Evolutionary conservation across 2,797 vertebrate genomes (phyloP), one percentile per base, ranked within the genome.

Genomic region (Anguilla pacifica): DNA sequence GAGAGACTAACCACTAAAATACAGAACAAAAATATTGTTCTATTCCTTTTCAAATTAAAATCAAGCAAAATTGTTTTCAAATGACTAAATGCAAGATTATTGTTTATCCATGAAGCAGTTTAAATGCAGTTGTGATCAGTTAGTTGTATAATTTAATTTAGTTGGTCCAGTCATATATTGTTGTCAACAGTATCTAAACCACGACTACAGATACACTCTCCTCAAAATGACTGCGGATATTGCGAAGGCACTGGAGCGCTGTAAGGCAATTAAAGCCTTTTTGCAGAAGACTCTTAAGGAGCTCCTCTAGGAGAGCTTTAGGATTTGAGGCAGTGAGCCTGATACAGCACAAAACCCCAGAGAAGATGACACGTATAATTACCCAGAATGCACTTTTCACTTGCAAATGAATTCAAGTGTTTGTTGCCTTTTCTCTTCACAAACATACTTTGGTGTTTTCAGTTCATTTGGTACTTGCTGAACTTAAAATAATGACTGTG

Each of bases 291-390:
- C 43, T 83, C 28, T 84, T 84, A 28, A 28, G 53, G 51, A 55
- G 51, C 28, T 55, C 83, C 51, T 55, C 83, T n/a, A 84, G 83
- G 83, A 84, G 46, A 84, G 25, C 83, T 84, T 84, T 53, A 57
- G 53, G 83, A 55, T 55, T 53, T 17, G 51, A 57, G 53, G 39
- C 15, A 46, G 81, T 83, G 81, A 83, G 11, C 81, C 43, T 19
- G 43, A 81, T 81, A 35, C 43, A 46, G 22, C 15, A 83, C 46
- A 59, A 59, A 49, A 6, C 81, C 81, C 49, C 22, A 51, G 83
- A 31, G n/a, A 84, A n/a, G 83, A 84, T 84, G 53, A 59, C 46
- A 84, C 51, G 35, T 77, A 9, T 77, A 77, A 35, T 77, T 35
- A 77, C 72, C 28, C 35, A 77, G 28, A 39, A 35, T 81, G 39